phyloP scores from a whole-genome alignment of 2,888 invertebrate genomes.

The Lasioglossum leucozonium region DNA sequence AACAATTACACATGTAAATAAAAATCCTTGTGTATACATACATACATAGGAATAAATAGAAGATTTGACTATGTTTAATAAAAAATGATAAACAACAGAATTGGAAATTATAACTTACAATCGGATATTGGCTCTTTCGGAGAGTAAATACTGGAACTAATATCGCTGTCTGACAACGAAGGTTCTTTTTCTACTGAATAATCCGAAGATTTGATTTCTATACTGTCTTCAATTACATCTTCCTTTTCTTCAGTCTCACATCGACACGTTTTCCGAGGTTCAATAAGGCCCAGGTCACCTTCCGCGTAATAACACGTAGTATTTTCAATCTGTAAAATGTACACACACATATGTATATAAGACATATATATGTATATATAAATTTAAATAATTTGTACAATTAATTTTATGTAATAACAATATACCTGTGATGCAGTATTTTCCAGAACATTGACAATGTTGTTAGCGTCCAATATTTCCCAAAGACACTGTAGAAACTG shows the following conservation, averaged over 20 bases:
- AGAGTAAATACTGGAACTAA: slow-evolving; percentile 47
- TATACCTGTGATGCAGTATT: slow-evolving; percentile 47
- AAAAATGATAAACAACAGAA: not conserved
- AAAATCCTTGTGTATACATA: not conserved
- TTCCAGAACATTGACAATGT: slow-evolving; percentile 25
- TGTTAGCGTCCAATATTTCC: slow-evolving; percentile 74
- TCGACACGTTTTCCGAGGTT: not conserved
- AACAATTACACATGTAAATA: not conserved
- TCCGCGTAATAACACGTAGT: slow-evolving; percentile 36
- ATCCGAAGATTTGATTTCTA: not conserved
- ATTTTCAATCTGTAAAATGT: slow-evolving; percentile 40
- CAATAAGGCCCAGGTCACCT: slow-evolving; percentile 54
- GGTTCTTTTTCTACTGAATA: slow-evolving; percentile 2
- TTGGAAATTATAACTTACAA: not conserved
- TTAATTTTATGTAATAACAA: not conserved
- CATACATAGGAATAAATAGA: not conserved
- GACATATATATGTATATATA: too few relatives aligned
- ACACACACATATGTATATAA: not conserved
- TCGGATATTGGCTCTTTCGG: slow-evolving; percentile 25
- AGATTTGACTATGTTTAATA: slow-evolving; percentile 1
- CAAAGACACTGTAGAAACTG: slow-evolving; percentile 77
- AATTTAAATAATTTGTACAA: not conserved
- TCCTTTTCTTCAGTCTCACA: not conserved
- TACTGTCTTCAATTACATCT: not conserved
- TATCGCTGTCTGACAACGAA: slow-evolving; percentile 42